A percentile compares a stretch with the other conserved stretches of the same genome.
Evolutionary conservation across 1,140 invertebrate species (phyloP).

Genomic region (Bombus haemorrhoidalis): DNA sequence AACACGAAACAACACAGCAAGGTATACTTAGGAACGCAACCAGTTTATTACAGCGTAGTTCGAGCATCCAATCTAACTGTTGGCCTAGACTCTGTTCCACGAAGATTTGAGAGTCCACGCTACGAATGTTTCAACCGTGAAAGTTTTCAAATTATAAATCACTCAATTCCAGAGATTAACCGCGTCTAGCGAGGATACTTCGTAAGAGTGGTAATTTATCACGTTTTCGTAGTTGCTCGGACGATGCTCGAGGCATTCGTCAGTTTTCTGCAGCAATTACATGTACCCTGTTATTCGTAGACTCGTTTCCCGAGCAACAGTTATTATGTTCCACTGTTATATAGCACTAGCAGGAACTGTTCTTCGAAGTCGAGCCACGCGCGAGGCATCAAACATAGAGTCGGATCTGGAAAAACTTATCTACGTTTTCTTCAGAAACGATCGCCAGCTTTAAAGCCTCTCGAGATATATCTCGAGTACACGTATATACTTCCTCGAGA

Average conservation of each 20-base stretch:
- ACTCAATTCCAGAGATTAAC: background rate
- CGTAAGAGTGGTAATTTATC: slow-evolving; percentile 4
- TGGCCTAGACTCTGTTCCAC: background rate
- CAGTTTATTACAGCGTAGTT: background rate
- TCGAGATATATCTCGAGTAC: slow-evolving; percentile 20
- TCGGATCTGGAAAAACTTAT: background rate
- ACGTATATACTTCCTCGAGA: no score
- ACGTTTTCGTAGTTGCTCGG: background rate
- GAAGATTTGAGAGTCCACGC: background rate
- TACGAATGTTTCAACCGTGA: background rate
- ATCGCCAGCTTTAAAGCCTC: slow-evolving; percentile 17
- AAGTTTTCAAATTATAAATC: slow-evolving; percentile 25
- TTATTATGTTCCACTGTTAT: background rate
- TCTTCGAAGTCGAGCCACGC: background rate
- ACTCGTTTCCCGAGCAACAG: background rate
- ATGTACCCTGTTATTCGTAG: slow-evolving; percentile 6
- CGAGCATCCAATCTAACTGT: background rate
- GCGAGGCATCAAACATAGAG: background rate
- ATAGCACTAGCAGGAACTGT: background rate
- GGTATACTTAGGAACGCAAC: background rate
- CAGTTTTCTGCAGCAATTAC: slow-evolving; percentile 8
- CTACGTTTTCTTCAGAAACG: background rate
- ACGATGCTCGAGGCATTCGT: background rate
- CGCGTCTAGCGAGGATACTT: background rate
- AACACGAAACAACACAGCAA: background rate